Conservation (phyloP, 2,113 vertebrate genomes). For the Siniperca chuatsi region DNA sequence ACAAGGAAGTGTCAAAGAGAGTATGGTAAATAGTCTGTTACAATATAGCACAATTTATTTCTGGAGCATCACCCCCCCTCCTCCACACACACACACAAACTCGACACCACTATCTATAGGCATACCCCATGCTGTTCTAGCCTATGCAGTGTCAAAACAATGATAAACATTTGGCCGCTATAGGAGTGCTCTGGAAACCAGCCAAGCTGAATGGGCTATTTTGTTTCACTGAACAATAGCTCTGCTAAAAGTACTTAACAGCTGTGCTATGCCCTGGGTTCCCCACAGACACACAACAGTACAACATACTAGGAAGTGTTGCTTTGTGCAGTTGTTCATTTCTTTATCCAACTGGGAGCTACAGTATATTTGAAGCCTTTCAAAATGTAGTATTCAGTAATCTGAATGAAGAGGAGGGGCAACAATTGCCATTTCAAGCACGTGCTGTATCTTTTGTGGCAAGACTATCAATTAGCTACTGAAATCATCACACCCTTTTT, state of each 20-base stretch:
- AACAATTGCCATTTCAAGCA: slow-evolving; percentile 10
- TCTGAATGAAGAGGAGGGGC: slow-evolving; percentile 24
- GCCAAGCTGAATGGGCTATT: slow-evolving; percentile 82
- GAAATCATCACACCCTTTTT: not conserved
- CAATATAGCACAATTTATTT: slow-evolving; percentile 50
- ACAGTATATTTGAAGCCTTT: slow-evolving; percentile 35
- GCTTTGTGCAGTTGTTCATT: slow-evolving; percentile 74
- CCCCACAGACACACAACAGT: slow-evolving; percentile 70
- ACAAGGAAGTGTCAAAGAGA: slow-evolving; percentile 33
- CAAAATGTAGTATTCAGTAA: slow-evolving; percentile 21
- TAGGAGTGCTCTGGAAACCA: slow-evolving; percentile 79
- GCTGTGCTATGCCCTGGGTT: slow-evolving; percentile 75
- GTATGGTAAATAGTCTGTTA: slow-evolving; percentile 32
- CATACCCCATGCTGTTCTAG: slow-evolving; percentile 78
- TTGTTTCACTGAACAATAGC: slow-evolving; percentile 83
- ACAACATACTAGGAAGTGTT: slow-evolving; percentile 65
- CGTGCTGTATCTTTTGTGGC: not conserved
- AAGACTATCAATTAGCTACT: slow-evolving; percentile 27
- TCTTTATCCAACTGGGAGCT: slow-evolving; percentile 53
- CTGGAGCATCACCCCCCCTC: slow-evolving; percentile 15
- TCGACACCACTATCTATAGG: slow-evolving; percentile 70
- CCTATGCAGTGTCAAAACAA: slow-evolving; percentile 83
- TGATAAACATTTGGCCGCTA: slow-evolving; percentile 83
- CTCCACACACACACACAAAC: slow-evolving; percentile 10
- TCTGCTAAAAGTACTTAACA: slow-evolving; percentile 81